Evolutionary conservation across 2,888 invertebrate species (phyloP), one percentile per base, ranked within the genome.

Genomic region (Tuta absoluta): DNA sequence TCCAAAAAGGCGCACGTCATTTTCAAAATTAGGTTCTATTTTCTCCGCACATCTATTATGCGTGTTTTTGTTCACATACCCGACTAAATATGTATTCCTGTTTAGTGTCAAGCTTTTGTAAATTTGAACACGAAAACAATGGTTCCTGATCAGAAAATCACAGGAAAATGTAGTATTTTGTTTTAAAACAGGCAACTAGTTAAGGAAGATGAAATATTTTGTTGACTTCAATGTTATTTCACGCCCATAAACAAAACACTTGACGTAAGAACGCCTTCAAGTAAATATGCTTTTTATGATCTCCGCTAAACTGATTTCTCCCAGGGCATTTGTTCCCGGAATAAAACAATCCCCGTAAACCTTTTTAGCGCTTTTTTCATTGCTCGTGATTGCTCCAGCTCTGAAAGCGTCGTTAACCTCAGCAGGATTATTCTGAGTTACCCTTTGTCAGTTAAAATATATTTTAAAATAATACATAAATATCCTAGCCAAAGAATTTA

Each of bases 1-100:
- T 71, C 65, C 68, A 70, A 68, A 72, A 72, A 65, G 68, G 70
- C 66, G 65, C 67, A 64, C 62, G n/a, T 67, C 65, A 66, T 67
- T 66, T 63, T 69, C 57, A 63, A 64, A 63, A 68, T 66, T 67
- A 67, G 63, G 63, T n/a, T 59, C 63, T 48, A 64, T 66, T 62
- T 59, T 37, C 53, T 28, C 12, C 17, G 56, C 58, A 24, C 62
- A 59, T 65, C 23, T 62, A 57, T 62, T 62, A 61, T 60, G 28
- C 37, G 48, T 62, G 57, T 62, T 65, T 65, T 62, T 62, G 62
- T 14, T 62, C n/a, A 51, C 38, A 38, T 51, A 51, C 21, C 23
- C 62, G 11, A 14, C 3, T 49, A 49, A 51, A 23, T 19, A 10
- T 21, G 7, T n/a, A n/a, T 4, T 4, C 1, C 1, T 17, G 17